A percentile compares a stretch with the other conserved stretches of the same genome.
These are phyloP conservation scores for Boleophthalmus pectinirostris DNA, from an alignment of 2,113 vertebrate species.

Conservation along the genomic window DNA sequence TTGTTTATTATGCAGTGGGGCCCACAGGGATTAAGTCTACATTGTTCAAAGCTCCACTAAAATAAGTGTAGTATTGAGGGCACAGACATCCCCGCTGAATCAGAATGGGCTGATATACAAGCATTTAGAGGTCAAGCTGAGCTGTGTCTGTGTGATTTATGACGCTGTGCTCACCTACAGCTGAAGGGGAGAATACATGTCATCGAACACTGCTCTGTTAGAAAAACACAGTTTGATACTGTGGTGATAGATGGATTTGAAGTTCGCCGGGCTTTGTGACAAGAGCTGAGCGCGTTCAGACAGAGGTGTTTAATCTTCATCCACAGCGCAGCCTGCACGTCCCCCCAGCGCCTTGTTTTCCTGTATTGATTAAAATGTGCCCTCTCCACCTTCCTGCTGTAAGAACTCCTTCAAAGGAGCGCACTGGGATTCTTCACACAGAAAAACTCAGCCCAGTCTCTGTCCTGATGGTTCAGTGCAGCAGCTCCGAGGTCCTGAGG, in stretches of 20 bases:
- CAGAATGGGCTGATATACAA: slow-evolving; percentile 80
- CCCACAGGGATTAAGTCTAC: slow-evolving; percentile 79
- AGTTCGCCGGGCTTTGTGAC: slow-evolving; percentile 75
- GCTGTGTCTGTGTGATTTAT: slow-evolving; percentile 95
- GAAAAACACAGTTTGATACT: slow-evolving; percentile 82
- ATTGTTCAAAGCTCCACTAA: slow-evolving; percentile 86
- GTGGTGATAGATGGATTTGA: slow-evolving; percentile 81
- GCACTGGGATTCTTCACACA: slow-evolving; percentile 73
- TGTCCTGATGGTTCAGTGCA: slow-evolving; percentile 59
- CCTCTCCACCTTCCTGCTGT: slow-evolving; percentile 74
- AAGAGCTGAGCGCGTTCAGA: slow-evolving; percentile 72
- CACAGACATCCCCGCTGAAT: slow-evolving; percentile 79
- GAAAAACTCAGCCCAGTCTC: slow-evolving; percentile 70
- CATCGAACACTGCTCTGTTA: slow-evolving; percentile 77
- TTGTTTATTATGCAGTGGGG: slow-evolving; percentile 71
- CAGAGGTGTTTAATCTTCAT: slow-evolving; percentile 83
- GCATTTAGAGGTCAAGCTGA: slow-evolving; percentile 95
- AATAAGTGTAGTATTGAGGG: slow-evolving; percentile 85
- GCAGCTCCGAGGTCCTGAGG: slow-evolving; percentile 45
- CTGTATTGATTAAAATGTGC: slow-evolving; percentile 81
- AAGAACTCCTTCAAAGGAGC: slow-evolving; percentile 77
- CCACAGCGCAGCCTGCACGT: slow-evolving; percentile 72
- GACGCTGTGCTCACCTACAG: slow-evolving; percentile 91
- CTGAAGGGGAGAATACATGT: slow-evolving; percentile 82
- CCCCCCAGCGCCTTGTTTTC: slow-evolving; percentile 78